Percentiles rank a stretch among this genome's conserved stretches.
These are phyloP conservation scores for Chelon labrosus DNA, from an alignment of 2,797 vertebrate genomes.

Conservation along the genomic window DNA sequence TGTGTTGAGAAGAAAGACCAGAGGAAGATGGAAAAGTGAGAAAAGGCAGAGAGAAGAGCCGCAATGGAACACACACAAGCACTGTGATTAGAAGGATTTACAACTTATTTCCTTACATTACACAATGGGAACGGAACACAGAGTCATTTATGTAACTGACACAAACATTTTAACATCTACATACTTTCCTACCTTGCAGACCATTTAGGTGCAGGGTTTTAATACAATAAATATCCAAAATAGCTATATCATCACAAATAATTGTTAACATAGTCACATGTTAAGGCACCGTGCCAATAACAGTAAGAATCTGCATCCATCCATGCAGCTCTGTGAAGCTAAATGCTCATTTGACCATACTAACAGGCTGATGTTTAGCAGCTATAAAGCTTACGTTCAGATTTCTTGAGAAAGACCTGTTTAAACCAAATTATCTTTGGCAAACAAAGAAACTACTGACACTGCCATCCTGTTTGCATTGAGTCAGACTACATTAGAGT, in stretches of 20 bases:
- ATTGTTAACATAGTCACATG: background rate
- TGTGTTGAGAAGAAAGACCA: conserved; percentile 17
- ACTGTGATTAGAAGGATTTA: background rate
- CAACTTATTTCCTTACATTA: background rate
- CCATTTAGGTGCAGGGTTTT: too few species aligned
- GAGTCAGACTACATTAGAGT: background rate
- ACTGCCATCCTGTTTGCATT: background rate
- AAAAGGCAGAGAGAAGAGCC: conserved; percentile 1
- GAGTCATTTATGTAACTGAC: background rate
- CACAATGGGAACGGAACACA: background rate
- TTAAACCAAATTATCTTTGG: background rate
- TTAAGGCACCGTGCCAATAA: background rate
- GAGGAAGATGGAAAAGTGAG: conserved; percentile 15
- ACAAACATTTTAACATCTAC: too few species aligned
- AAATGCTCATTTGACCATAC: too few species aligned
- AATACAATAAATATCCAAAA: background rate
- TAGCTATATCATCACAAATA: background rate
- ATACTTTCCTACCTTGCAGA: too few species aligned
- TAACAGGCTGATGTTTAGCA: background rate
- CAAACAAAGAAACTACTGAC: background rate
- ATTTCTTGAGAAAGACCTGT: background rate
- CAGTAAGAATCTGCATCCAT: background rate
- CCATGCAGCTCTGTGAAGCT: background rate
- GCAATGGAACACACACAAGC: background rate
- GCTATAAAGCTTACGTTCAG: background rate